Conservation (phyloP, 2,888 invertebrate genomes). For the Sesia bembeciformis region DNA sequence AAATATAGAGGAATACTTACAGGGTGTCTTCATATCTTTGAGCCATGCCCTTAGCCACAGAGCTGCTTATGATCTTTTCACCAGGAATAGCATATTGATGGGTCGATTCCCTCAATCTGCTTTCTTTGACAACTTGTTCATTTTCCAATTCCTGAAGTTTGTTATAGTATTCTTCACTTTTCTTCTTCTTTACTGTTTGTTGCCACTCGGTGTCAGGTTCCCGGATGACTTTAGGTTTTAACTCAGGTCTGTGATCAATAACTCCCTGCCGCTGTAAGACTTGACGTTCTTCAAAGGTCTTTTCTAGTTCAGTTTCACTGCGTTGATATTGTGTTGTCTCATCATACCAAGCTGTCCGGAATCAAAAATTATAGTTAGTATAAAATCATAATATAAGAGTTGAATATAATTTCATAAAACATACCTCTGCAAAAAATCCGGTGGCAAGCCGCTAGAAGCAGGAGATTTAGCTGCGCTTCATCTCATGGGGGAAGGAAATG, state of each 20-base stretch:
- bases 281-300: constrained; percentile 90
- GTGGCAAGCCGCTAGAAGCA: constrained; percentile 66
- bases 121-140: constrained; percentile 88
- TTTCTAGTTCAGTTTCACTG: constrained; percentile 87
- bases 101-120: constrained; percentile 81
- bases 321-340: constrained; percentile 91
- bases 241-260: constrained; percentile 76
- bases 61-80: constrained; percentile 83
- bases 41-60: constrained; percentile 90
- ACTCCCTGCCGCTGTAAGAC: constrained; percentile 79
- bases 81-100: constrained; percentile 91
- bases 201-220: constrained; percentile 91
- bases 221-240: constrained; percentile 79
- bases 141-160: constrained; percentile 89
- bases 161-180: constrained; percentile 87
- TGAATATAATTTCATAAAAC: constrained; percentile 21
- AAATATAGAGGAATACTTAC: constrained; percentile 74
- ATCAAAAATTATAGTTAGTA: constrained; percentile 20
- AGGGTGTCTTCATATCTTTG: constrained; percentile 87
- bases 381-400: constrained; percentile 3
- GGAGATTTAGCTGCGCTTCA: constrained; percentile 54
- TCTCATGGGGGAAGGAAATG: constrained; percentile 31
- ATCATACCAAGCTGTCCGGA: constrained; percentile 89
- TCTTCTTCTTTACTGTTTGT: constrained; percentile 85
- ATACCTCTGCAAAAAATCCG: constrained; percentile 58